phyloP scores from a whole-genome alignment of 2,797 vertebrate genomes.

The Acanthurus leucopareius region DNA sequence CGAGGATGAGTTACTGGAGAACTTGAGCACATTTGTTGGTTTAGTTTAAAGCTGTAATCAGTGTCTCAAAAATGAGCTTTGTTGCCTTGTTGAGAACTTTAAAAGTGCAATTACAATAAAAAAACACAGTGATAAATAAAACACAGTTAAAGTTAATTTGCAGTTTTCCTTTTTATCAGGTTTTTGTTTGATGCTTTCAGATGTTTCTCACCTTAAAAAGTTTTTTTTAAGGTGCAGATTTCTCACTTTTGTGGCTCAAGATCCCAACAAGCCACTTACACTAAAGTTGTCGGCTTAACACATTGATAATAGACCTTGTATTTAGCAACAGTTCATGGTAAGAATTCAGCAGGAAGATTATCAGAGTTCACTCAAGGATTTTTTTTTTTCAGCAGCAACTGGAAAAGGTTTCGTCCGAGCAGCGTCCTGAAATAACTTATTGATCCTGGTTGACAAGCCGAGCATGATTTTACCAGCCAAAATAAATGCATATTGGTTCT shows the following conservation, averaged over 20 bases:
- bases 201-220: not conserved
- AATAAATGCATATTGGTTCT: no score
- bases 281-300: not conserved
- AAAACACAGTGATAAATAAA: not conserved
- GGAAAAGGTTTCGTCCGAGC: no score
- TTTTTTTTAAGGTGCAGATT: not conserved
- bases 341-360: conserved; percentile 18
- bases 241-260: not conserved
- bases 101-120: no score
- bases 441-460: no score
- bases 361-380: no score
- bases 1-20: not conserved
- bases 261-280: not conserved
- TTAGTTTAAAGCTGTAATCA: no score
- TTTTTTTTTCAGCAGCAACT: no score
- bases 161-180: not conserved
- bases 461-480: no score
- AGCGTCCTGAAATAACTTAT: no score
- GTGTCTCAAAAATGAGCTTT: no score
- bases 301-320: conserved; percentile 16
- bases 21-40: not conserved
- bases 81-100: no score
- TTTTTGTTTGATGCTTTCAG: not conserved
- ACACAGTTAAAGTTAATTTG: not conserved
- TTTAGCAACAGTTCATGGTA: not conserved